Conservation (phyloP, 2,113 vertebrate species). For the Alethe diademata region DNA sequence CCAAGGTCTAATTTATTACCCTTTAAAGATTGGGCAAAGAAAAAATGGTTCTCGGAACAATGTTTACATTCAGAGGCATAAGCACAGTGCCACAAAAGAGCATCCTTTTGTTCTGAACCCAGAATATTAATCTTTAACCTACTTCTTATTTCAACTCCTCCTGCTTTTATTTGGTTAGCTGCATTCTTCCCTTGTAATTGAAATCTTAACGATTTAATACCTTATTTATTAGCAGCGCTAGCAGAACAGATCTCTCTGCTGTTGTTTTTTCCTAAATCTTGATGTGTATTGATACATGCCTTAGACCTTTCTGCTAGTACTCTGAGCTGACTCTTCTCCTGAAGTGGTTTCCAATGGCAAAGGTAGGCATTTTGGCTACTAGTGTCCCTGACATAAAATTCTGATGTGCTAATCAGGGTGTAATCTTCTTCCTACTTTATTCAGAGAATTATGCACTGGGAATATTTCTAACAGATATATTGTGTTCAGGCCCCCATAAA, state of each 20-base stretch:
- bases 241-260: conserved; percentile 2
- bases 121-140: conserved; percentile 84
- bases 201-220: conserved; percentile 73
- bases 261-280: conserved; percentile 47
- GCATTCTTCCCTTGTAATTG: conserved; percentile 68
- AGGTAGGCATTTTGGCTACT: background rate
- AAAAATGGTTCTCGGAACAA: conserved; percentile 84
- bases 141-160: conserved; percentile 68
- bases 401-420: background rate
- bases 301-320: background rate
- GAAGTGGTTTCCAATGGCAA: background rate
- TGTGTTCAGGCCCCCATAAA: background rate
- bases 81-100: conserved; percentile 80
- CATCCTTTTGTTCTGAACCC: conserved; percentile 80
- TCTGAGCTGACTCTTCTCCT: background rate
- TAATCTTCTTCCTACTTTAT: background rate
- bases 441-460: background rate
- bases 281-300: conserved; percentile 26
- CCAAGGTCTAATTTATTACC: conserved; percentile 89
- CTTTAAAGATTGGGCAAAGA: conserved; percentile 88
- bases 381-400: background rate
- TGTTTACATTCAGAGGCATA: conserved; percentile 86
- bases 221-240: conserved; percentile 39
- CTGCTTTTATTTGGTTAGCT: conserved; percentile 50
- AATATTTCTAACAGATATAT: background rate